phyloP scores from a whole-genome alignment of 2,797 vertebrate genomes.

The Eospalax fontanierii region DNA sequence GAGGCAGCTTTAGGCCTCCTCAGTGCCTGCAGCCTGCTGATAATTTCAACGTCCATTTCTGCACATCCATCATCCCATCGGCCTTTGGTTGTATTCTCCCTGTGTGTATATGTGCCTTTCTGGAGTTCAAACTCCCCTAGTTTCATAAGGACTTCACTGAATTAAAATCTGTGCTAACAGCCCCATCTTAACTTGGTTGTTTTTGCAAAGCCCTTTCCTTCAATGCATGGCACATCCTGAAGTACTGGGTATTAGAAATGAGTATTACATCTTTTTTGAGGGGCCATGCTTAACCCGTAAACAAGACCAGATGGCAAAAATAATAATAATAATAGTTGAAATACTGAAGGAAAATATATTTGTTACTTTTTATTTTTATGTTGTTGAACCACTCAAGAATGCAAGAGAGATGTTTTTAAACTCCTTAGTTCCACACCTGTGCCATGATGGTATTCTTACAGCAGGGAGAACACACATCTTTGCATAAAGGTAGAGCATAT shows the following conservation, averaged over 20 bases:
- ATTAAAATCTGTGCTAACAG: not conserved
- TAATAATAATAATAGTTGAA: not conserved
- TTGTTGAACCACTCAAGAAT: slow-evolving; percentile 11
- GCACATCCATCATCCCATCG: not conserved
- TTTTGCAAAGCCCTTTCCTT: not conserved
- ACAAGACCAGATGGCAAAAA: slow-evolving; percentile 35
- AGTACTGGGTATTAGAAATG: not conserved
- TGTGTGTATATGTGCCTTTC: not conserved
- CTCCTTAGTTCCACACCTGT: not conserved
- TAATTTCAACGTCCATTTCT: not conserved
- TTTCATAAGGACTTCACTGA: not conserved
- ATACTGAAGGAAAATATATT: slow-evolving; percentile 19
- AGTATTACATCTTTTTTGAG: not conserved
- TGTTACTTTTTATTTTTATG: not conserved
- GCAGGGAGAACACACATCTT: not conserved
- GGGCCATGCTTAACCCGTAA: not conserved
- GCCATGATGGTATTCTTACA: not conserved
- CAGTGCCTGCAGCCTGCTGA: not conserved
- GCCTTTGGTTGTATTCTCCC: not conserved
- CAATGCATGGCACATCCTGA: slow-evolving; percentile 30
- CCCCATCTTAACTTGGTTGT: slow-evolving; percentile 4
- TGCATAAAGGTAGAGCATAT: not conserved
- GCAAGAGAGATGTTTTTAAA: not conserved
- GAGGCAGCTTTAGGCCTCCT: not conserved
- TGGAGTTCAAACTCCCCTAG: not conserved